These are phyloP conservation scores for Austrolebias charrua DNA, from an alignment of 2,797 vertebrate species.

Conservation along the genomic window DNA sequence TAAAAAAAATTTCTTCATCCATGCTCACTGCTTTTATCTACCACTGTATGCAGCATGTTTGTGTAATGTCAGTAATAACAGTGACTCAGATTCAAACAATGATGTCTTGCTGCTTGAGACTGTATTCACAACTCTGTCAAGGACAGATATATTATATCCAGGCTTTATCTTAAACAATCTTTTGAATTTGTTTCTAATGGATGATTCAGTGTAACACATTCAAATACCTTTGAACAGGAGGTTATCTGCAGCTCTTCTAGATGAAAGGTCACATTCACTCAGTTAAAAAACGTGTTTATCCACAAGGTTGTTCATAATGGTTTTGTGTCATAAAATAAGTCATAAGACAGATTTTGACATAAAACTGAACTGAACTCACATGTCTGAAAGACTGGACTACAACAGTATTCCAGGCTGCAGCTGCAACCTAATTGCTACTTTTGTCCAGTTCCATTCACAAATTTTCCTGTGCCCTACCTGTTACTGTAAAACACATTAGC, in stretches of 20 bases:
- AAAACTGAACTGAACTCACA: not conserved
- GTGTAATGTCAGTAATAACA: slow-evolving; percentile 14
- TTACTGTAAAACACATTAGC: not conserved
- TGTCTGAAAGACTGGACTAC: not conserved
- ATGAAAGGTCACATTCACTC: not conserved
- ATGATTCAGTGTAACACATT: slow-evolving; percentile 9
- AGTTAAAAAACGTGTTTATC: too few relatives aligned
- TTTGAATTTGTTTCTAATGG: slow-evolving; percentile 3
- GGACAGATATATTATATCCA: slow-evolving; percentile 5
- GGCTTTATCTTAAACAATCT: slow-evolving; percentile 4
- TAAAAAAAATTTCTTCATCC: too few relatives aligned
- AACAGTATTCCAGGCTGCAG: not conserved
- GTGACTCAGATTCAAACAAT: slow-evolving; percentile 29
- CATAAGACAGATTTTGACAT: not conserved
- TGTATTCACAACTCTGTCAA: slow-evolving; percentile 17
- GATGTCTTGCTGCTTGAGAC: slow-evolving; percentile 21
- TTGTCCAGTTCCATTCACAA: not conserved
- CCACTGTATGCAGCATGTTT: too few relatives aligned
- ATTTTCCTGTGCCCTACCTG: not conserved
- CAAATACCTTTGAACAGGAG: not conserved
- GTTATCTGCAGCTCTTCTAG: slow-evolving; percentile 4
- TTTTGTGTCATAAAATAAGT: slow-evolving; percentile 14
- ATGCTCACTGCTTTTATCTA: not conserved
- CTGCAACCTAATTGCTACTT: too few relatives aligned
- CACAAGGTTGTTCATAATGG: slow-evolving; percentile 11